Base-by-base conservation (phyloP, 2,797 vertebrate genomes). In the Botia kubotai region DNA sequence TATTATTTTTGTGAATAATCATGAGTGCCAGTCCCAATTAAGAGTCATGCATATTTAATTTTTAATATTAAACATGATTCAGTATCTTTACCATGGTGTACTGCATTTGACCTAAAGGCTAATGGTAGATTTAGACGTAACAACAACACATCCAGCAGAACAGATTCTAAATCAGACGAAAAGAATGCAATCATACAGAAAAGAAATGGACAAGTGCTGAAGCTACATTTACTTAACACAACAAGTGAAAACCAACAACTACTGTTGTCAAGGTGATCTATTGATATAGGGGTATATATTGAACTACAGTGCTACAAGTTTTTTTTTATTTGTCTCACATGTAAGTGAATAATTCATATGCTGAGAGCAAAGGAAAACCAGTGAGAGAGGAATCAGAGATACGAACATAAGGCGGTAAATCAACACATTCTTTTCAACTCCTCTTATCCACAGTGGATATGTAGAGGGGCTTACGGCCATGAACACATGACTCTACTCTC, bases 221-320 rank as follows among this genome's bases (percentile, higher is more conserved):
- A 82, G 53, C 19, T 53, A 68, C 70, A 69, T 26, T 53, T 10
- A 43, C 14, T 11, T 33, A 62, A 26, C 13, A 13, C 12, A 70
- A 60, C 57, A 57, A 65, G 58, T 58, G 66, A 79, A 67, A 19
- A 72, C 39, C 53, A 19, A 26, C 50, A 70, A 17, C 48, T 75
- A 29, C 82, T 52, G 50, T 52, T 75, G 52, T 62, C 82, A 80
- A 80, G 66, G 77, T 72, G 71, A 84, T 80, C 52, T 69, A 66
- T 58, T 57, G 58, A 78, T 65, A 36, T 19, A 48, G 68, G 77
- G 17, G 50, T 57, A 82, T 70, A 70, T 66, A 80, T 67, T 53
- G 39, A 83, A 76, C 16, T 14, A 6, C 43, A n/a, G 10, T 26
- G 26, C 29, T 71, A n/a, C 48, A n/a, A 48, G 68, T 60, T 33